Percentiles rank a stretch among this genome's conserved stretches.
Conservation (phyloP, 2,113 vertebrate species). For the Sinocyclocheilus rhinocerous region DNA sequence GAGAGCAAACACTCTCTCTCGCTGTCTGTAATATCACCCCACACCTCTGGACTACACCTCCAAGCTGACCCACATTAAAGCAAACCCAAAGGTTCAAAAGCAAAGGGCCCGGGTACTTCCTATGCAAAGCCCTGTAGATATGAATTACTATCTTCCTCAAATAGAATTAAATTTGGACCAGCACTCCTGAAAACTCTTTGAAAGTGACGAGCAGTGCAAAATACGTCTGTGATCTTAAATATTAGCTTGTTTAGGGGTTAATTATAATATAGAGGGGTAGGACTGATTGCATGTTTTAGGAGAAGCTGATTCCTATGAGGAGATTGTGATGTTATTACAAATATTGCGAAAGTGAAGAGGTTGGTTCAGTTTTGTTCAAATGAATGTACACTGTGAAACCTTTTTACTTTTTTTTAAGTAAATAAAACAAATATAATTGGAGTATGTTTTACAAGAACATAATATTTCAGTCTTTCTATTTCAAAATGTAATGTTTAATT, state of each 20-base stretch:
- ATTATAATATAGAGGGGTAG: neutral
- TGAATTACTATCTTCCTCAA: constrained; percentile 38
- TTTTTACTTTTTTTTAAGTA: too few species aligned
- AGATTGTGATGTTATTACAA: neutral
- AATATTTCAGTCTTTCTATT: too few species aligned
- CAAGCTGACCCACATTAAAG: constrained; percentile 57
- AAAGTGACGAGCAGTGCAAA: constrained; percentile 1
- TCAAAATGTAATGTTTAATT: too few species aligned
- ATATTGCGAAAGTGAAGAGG: neutral
- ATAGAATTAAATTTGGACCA: neutral
- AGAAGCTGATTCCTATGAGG: neutral
- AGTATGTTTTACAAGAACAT: too few species aligned
- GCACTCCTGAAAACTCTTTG: neutral
- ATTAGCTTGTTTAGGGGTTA: neutral
- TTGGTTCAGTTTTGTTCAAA: neutral
- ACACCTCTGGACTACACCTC: constrained; percentile 57
- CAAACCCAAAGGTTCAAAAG: constrained; percentile 46
- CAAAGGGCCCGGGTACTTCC: constrained; percentile 23
- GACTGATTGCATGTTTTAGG: too few species aligned
- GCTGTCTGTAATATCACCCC: constrained; percentile 54
- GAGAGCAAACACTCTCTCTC: constrained; percentile 57
- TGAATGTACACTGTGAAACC: too few species aligned
- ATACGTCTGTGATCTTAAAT: neutral
- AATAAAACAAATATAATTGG: too few species aligned
- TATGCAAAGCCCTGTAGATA: constrained; percentile 34